Evolutionary conservation across 2,113 vertebrate species (phyloP), one percentile per base, ranked within the genome.

Genomic region (Galbula dea): DNA sequence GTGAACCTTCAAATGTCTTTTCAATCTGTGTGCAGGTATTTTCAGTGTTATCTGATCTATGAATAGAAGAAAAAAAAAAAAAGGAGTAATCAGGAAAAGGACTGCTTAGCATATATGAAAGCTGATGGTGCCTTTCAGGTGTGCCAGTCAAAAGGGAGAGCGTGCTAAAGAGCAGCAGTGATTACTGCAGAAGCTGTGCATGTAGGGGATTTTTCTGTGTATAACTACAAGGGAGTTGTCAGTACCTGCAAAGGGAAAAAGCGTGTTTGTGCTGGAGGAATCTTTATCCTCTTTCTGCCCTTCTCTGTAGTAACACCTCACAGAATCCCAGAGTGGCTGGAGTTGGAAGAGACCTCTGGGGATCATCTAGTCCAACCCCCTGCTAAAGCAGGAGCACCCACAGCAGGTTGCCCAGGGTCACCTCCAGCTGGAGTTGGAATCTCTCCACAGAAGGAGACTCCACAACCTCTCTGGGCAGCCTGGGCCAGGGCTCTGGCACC

Each of bases 41-140:
- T 91, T 91, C 79, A 75, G n/a, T 93, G 66, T 92, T 92, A 89
- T 86, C 89, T 86, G 85, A 83, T 91, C 72, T 94, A 62, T 83
- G 77, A 91, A 95, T 90, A 94, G 90, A 49, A 84, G 66, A 75
- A 51, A 58, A 68, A 49, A 55, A 61, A 63, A 69, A 84, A 75
- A 57, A 77, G 51, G 43, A 63, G 72, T 95, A 71, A 92, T 93
- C 86, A 95, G 88, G 93, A 52, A 73, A 86, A 88, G 86, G 89
- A 62, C 80, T 94, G 94, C 89, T 94, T 90, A 71, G 90, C 93
- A 90, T 95, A 92, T 92, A 94, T 96, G 95, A 96, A 96, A 97
- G 78, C 83, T 94, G 92, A 81, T 93, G n/a, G 78, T 93, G 81
- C 79, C 34, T 91, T 94, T 95, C 59, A 88, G 75, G 89, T 19